Conservation (phyloP, 2,888 invertebrate species). For the Eulithis testata region DNA sequence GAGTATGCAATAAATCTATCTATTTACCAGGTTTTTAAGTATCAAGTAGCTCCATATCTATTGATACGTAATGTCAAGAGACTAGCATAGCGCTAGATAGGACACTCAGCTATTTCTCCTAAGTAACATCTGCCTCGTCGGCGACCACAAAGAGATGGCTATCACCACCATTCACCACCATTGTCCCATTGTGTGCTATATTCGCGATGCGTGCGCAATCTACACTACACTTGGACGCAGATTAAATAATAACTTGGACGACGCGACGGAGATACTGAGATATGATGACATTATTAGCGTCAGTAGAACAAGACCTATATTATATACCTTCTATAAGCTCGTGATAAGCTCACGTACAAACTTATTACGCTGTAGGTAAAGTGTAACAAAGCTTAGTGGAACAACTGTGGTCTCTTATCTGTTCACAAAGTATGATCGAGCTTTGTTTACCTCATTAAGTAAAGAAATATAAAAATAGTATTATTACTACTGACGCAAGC, state of each 20-base stretch:
- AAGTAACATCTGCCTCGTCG: constrained; percentile 46
- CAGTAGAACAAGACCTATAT: constrained; percentile 11
- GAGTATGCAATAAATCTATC: too few relatives aligned
- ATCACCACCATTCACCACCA: constrained; percentile 56
- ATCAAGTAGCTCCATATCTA: not conserved
- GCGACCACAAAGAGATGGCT: constrained; percentile 59
- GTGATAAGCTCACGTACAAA: too few relatives aligned
- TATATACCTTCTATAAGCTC: not conserved
- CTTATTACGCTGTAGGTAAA: too few relatives aligned
- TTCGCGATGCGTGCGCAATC: constrained; percentile 60
- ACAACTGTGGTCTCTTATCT: too few relatives aligned
- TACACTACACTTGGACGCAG: constrained; percentile 70
- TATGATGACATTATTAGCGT: constrained; percentile 54
- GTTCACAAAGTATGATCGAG: too few relatives aligned
- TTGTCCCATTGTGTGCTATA: constrained; percentile 53
- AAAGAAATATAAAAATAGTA: too few relatives aligned
- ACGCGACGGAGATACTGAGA: constrained; percentile 73
- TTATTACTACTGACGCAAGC: too few relatives aligned
- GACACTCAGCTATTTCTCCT: constrained; percentile 15
- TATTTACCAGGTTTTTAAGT: not conserved
- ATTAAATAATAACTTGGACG: constrained; percentile 26
- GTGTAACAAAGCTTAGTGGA: too few relatives aligned
- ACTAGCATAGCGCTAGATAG: constrained; percentile 5
- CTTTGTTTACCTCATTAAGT: too few relatives aligned
- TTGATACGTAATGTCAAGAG: not conserved